Conservation (phyloP, 2,797 vertebrate species). For the Chlorospingus semifuscus region DNA sequence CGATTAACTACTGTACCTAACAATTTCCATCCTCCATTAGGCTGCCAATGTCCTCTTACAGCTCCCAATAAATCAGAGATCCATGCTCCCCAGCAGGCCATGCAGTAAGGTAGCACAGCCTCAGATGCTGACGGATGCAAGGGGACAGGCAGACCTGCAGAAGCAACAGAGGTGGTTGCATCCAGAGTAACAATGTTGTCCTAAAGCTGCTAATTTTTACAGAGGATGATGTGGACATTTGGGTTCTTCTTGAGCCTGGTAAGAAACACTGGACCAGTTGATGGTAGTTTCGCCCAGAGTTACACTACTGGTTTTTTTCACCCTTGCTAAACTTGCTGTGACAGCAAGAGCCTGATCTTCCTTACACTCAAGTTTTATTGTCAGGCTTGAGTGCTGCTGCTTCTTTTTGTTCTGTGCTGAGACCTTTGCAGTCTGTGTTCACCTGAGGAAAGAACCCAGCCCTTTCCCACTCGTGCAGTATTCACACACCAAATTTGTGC, state of each 20-base stretch:
- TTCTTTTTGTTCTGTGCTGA: not conserved
- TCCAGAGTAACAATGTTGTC: slow-evolving; percentile 29
- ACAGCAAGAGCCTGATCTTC: slow-evolving; percentile 9
- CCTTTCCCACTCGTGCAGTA: slow-evolving; percentile 49
- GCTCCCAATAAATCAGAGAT: not conserved
- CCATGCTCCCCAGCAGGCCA: not conserved
- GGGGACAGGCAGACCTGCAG: slow-evolving; percentile 33
- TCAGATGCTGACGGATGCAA: not conserved
- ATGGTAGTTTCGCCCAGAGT: slow-evolving; percentile 21
- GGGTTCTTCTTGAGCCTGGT: slow-evolving; percentile 30
- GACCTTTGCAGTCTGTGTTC: not conserved
- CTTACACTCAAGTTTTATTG: not conserved
- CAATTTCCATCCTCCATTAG: slow-evolving; percentile 17
- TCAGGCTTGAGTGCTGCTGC: not conserved
- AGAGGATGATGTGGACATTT: slow-evolving; percentile 38
- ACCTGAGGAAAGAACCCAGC: slow-evolving; percentile 9
- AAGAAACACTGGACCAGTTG: slow-evolving; percentile 63
- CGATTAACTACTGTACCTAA: slow-evolving; percentile 45
- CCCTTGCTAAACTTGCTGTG: not conserved
- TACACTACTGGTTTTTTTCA: not conserved
- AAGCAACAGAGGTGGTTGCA: not conserved
- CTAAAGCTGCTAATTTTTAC: slow-evolving; percentile 63
- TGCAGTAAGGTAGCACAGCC: not conserved
- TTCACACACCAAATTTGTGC: slow-evolving; percentile 65
- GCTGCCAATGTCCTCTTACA: not conserved